These are phyloP conservation scores for Drosophila mimica DNA, from an alignment of 2,888 invertebrate species.

Conservation along the genomic window DNA sequence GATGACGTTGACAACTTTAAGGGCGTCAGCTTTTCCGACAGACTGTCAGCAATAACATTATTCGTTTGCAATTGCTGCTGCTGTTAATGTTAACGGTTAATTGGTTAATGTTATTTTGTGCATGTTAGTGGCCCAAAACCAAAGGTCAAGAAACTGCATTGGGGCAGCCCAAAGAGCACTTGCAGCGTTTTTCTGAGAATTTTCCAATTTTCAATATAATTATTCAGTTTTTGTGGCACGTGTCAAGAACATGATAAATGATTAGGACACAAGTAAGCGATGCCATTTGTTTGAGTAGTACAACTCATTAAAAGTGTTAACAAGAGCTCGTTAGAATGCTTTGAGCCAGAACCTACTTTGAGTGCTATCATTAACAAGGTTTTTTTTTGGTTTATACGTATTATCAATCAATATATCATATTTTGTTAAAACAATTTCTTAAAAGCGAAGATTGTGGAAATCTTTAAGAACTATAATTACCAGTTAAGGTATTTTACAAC, in stretches of 20 bases:
- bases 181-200: constrained; percentile 12
- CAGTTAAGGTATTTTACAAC: neutral
- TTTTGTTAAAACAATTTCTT: neutral
- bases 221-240: constrained; percentile 24
- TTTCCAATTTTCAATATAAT: constrained; percentile 16
- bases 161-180: constrained; percentile 3
- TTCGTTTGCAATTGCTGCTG: constrained; percentile 34
- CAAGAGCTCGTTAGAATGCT: neutral
- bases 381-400: neutral
- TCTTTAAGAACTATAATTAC: neutral
- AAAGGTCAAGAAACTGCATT: constrained; percentile 62
- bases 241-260: constrained; percentile 47
- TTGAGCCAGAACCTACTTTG: neutral
- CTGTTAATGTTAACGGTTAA: constrained; percentile 40
- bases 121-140: constrained; percentile 15
- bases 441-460: neutral
- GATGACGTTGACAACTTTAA: constrained; percentile 65
- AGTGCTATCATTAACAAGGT: neutral
- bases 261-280: constrained; percentile 6
- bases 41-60: constrained; percentile 16
- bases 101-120: constrained; percentile 37
- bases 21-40: constrained; percentile 56
- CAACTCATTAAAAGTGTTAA: constrained; percentile 7
- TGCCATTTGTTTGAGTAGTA: neutral
- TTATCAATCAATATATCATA: neutral